Percentiles rank a stretch among this genome's conserved stretches.
Evolutionary conservation across 1,140 invertebrate genomes (phyloP).

Genomic region (Brachionus plicatilis): DNA sequence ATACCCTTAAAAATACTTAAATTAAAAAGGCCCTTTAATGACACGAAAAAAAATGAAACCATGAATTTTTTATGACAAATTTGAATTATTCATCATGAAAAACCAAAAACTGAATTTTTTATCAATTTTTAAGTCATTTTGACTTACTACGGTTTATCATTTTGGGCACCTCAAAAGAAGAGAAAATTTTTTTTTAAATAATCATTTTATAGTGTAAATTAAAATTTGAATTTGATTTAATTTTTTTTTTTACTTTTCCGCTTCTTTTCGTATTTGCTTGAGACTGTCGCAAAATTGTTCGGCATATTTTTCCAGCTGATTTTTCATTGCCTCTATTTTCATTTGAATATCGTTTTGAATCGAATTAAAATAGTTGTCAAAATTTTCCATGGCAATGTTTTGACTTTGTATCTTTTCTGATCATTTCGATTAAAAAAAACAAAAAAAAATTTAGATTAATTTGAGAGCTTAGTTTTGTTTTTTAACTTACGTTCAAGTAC

Average conservation of each 20-base stretch:
- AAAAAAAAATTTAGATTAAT: neutral
- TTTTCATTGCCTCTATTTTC: conserved; percentile 39
- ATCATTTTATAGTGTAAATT: too few relatives aligned
- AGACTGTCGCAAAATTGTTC: conserved; percentile 13
- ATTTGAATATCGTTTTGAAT: conserved; percentile 34
- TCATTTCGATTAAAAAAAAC: neutral
- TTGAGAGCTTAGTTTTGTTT: neutral
- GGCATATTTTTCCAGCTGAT: conserved; percentile 32
- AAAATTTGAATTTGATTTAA: too few relatives aligned
- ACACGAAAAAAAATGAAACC: too few relatives aligned
- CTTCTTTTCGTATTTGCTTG: conserved; percentile 35
- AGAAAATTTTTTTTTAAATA: too few relatives aligned
- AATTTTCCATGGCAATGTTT: conserved; percentile 15
- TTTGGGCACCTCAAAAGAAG: too few relatives aligned
- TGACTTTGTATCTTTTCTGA: conserved; percentile 32
- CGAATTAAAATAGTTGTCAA: conserved; percentile 21
- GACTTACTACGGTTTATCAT: too few relatives aligned
- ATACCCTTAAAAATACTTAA: too few relatives aligned
- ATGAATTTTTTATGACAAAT: too few relatives aligned
- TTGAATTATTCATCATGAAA: too few relatives aligned
- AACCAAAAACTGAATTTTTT: too few relatives aligned
- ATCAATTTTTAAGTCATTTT: too few relatives aligned
- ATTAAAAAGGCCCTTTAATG: too few relatives aligned
- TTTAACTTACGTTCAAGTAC: conserved; percentile 28
- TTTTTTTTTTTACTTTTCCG: neutral